These are phyloP conservation scores for Gari tellinella DNA, from an alignment of 2,888 invertebrate species.

Conservation along the genomic window DNA sequence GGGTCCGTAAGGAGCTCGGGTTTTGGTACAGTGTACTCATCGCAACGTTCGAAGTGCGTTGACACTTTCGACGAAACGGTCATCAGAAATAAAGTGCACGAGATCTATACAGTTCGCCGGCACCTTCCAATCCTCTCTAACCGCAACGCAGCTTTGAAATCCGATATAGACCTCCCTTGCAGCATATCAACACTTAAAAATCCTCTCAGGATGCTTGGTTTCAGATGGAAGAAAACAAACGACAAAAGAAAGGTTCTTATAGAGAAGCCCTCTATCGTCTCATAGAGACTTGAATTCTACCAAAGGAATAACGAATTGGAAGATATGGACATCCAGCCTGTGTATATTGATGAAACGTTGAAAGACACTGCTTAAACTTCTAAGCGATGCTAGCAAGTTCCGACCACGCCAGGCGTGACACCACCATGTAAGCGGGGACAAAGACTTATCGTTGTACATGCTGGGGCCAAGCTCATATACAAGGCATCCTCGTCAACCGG, in stretches of 20 bases:
- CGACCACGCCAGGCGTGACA: slow-evolving; percentile 1
- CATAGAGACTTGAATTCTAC: slow-evolving; percentile 18
- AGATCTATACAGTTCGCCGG: slow-evolving; percentile 15
- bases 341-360: slow-evolving; percentile 38
- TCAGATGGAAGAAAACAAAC: slow-evolving; percentile 18
- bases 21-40: background rate
- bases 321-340: slow-evolving; percentile 10
- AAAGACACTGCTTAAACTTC: slow-evolving; percentile 26
- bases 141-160: too few relatives aligned
- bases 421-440: slow-evolving; percentile 18
- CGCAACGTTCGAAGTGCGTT: slow-evolving; percentile 6
- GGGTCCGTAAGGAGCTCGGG: background rate
- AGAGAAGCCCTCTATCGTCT: slow-evolving; percentile 10
- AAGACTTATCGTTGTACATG: slow-evolving; percentile 32
- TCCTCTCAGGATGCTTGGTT: slow-evolving; percentile 5
- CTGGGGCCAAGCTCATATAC: slow-evolving; percentile 6
- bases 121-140: too few relatives aligned
- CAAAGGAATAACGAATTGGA: slow-evolving; percentile 15
- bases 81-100: slow-evolving; percentile 10
- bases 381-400: slow-evolving; percentile 35
- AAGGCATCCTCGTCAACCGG: slow-evolving; percentile 15
- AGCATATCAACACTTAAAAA: slow-evolving; percentile 5
- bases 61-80: slow-evolving; percentile 18
- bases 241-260: slow-evolving; percentile 29
- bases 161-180: slow-evolving; percentile 21